These are phyloP conservation scores for Drosophila testacea DNA, from an alignment of 2,888 invertebrate genomes.

Conservation along the genomic window DNA sequence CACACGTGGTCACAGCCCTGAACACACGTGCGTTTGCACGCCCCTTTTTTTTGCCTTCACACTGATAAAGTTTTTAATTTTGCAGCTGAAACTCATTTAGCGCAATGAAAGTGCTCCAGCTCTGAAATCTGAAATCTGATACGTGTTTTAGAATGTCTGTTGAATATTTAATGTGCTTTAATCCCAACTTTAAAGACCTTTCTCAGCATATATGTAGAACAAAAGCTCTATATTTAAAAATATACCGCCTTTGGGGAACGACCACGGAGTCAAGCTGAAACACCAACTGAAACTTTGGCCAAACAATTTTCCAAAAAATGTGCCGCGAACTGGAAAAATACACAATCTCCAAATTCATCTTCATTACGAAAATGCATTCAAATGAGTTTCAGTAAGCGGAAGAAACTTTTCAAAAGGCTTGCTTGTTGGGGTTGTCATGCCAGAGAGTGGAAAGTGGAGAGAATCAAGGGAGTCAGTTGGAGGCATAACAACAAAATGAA, in stretches of 20 bases:
- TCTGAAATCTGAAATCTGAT: conserved; percentile 49
- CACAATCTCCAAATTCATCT: conserved; percentile 78
- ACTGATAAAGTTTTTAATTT: conserved; percentile 78
- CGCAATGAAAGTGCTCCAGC: conserved; percentile 66
- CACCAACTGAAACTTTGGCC: conserved; percentile 62
- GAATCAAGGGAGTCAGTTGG: neutral
- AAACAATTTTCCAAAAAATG: conserved; percentile 68
- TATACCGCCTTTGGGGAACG: conserved; percentile 30
- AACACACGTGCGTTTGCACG: conserved; percentile 39
- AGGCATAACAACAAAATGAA: conserved; percentile 30
- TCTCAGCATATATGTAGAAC: neutral
- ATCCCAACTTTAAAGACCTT: conserved; percentile 36
- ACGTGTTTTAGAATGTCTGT: conserved; percentile 65
- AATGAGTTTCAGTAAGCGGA: conserved; percentile 57
- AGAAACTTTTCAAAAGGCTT: conserved; percentile 42
- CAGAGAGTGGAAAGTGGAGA: neutral
- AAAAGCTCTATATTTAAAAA: neutral
- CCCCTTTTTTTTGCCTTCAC: conserved; percentile 21
- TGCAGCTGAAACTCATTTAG: conserved; percentile 77
- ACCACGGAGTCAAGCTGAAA: conserved; percentile 38
- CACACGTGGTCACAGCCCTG: conserved; percentile 26
- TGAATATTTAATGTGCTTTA: conserved; percentile 64
- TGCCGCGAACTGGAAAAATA: conserved; percentile 76
- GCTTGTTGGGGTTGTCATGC: neutral
- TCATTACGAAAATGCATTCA: conserved; percentile 75